Base-by-base conservation (phyloP, 2,113 vertebrate genomes). In the Bufo bufo region DNA sequence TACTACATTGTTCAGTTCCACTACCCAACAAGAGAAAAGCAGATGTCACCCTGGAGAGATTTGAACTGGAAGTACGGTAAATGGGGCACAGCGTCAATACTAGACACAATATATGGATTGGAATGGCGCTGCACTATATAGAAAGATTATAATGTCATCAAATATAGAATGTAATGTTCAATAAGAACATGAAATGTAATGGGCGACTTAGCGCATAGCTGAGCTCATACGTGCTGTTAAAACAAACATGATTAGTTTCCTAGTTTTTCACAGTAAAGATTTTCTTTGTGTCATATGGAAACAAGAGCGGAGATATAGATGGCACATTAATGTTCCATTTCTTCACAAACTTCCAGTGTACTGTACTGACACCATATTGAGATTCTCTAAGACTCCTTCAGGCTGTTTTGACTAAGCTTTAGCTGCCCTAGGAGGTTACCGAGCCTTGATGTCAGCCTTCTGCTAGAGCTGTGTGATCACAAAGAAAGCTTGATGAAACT, bases 341-440 rank as follows among this genome's bases (percentile, higher is more conserved):
- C 10, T 47, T 82, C 23, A 16, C 11, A 59, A 82, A 61, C 79
- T 45, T 43, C 56, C 14, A 47, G 12, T 19, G 33, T 63, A 16
- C 79, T 63, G n/a, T 47, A 20, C 79, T 83, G 47, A 83, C 81
- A 69, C 61, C 81, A 83, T 69, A 83, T 83, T 83, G 81, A 52
- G 81, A 47, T 50, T 33, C 45, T 66, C 45, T 83, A 66, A 65
- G 61, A 69, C 81, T 82, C 79, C 79, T 63, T 45, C 58, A 82
- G 56, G 56, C 79, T 20, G 8, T 82, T 63, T 47, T 61, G 79
- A 63, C 54, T 82, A 82, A 82, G 79, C 79, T 33, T 17, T 17
- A 61, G 33, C 79, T 63, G 79, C 79, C 56, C 58, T 61, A 33
- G 12, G 56, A 82, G 79, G 56, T 82, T 82, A 82, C 63, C 33